A percentile compares a stretch with the other conserved stretches of the same genome.
Conservation (phyloP, 2,888 invertebrate genomes). For the Caenorhabditis becei region DNA sequence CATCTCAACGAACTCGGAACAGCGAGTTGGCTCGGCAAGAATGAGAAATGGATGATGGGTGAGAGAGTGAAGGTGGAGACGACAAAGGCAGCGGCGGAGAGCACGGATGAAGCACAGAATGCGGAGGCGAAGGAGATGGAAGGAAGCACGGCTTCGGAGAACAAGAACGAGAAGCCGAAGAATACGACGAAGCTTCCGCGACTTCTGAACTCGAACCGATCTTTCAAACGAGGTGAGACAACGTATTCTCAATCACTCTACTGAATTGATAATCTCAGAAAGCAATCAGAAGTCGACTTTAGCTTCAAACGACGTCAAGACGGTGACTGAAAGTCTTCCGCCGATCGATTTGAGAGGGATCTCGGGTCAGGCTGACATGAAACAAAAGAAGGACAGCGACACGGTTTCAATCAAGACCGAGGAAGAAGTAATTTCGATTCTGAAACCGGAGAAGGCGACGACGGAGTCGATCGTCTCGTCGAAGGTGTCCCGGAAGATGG, state of each 20-base stretch:
- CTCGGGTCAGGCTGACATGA: neutral
- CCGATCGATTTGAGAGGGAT: slow-evolving; percentile 42
- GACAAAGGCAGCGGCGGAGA: slow-evolving; percentile 8
- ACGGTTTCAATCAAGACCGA: slow-evolving; percentile 50
- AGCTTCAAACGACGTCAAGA: slow-evolving; percentile 5
- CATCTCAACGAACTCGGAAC: slow-evolving; percentile 60
- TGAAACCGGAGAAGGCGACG: slow-evolving; percentile 43
- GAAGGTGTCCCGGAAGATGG: slow-evolving; percentile 23
- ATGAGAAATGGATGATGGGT: slow-evolving; percentile 63
- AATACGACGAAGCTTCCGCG: slow-evolving; percentile 35
- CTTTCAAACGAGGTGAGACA: slow-evolving; percentile 25
- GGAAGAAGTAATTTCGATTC: slow-evolving; percentile 51
- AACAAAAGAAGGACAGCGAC: slow-evolving; percentile 36
- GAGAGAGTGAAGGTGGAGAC: slow-evolving; percentile 46
- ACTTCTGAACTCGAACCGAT: slow-evolving; percentile 44
- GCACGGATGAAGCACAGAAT: slow-evolving; percentile 24
- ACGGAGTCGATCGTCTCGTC: slow-evolving; percentile 29
- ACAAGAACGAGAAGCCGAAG: slow-evolving; percentile 19
- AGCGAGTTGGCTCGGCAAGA: slow-evolving; percentile 54
- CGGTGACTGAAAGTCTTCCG: slow-evolving; percentile 24
- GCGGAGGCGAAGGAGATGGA: slow-evolving; percentile 36
- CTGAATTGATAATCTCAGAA: too few relatives aligned
- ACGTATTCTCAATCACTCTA: neutral
- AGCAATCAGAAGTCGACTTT: slow-evolving; percentile 7
- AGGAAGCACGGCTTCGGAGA: slow-evolving; percentile 31